phyloP scores from a whole-genome alignment of 2,888 invertebrate species.

The Mesoligia furuncula region DNA sequence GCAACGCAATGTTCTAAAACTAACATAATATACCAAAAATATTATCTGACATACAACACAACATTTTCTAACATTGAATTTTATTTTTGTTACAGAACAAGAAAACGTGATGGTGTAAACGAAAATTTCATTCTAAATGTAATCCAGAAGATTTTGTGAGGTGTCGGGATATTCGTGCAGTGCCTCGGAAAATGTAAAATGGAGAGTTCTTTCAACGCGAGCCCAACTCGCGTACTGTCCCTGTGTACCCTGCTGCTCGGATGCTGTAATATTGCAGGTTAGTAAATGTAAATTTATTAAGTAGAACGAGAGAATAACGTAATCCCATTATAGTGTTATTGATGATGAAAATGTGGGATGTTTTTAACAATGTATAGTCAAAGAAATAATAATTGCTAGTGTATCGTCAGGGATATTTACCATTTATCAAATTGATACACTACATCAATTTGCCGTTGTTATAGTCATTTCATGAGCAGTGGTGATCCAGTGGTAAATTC shows the following conservation, averaged over 20 bases:
- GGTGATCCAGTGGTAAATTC: too few relatives aligned
- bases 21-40: neutral
- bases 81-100: conserved; percentile 63
- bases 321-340: neutral
- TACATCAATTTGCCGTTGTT: too few relatives aligned
- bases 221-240: conserved; percentile 78
- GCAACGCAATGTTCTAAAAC: neutral
- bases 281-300: conserved; percentile 59
- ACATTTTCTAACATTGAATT: conserved; percentile 35
- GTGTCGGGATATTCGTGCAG: conserved; percentile 65
- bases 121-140: conserved; percentile 72
- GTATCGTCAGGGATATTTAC: too few relatives aligned
- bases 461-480: neutral
- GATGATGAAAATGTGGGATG: neutral
- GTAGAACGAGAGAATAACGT: neutral
- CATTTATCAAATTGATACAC: neutral
- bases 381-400: neutral
- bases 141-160: conserved; percentile 70
- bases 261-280: conserved; percentile 84
- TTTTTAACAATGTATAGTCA: neutral
- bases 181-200: conserved; percentile 77
- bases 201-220: conserved; percentile 78
- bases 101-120: conserved; percentile 60
- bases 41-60: neutral
- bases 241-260: conserved; percentile 83